Evolutionary conservation across 1,140 invertebrate species (phyloP), one percentile per base, ranked within the genome.

Genomic region (Aphelenchoides avenae): DNA sequence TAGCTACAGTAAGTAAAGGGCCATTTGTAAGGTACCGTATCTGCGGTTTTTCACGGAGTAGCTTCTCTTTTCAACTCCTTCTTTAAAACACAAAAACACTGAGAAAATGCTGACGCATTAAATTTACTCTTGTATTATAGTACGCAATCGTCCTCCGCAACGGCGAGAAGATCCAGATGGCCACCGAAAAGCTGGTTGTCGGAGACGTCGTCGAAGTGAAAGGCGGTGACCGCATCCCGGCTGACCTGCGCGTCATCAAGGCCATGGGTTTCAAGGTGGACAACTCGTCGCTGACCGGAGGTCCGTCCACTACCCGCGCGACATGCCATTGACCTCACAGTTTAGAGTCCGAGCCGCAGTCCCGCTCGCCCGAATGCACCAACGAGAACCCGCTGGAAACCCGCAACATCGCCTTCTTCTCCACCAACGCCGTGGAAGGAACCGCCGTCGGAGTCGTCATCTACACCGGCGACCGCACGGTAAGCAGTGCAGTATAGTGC

Each of bases 381-480:
- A 71, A 78, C 68, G 78, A 81, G 27, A 81, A 81, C 63, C 80
- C 80, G 24, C 56, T 81, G 47, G 80, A 81, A 57, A 80, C 79
- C n/a, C 77, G 75, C 43, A 80, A 80, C 64, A 49, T 80, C 24
- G 80, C 78, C 29, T 80, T 81, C 66, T 80, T 80, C 62, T 81
- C 80, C 3, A 80, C 80, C 1, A 79, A 81, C 59, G 79, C 78
- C 41, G 75, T 80, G 6, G 80, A 80, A 58, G 74, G 74, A 48
- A 78, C 70, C 15, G 75, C 75, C 30, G 36, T 59, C 42, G 55
- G 74, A 18, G 85, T 97, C 66, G 93, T 98, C 48, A 91, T 98
- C 71, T 88, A 86, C 79, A 94, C 89, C 77, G 94, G 93, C 73
- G 94, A 98, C 81, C 85, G 90, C 75, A 98, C 94, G 61, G 75